Percentiles rank a stretch among this genome's conserved stretches.
Evolutionary conservation across 92 coral and sea anemone species (phyloP).

Genomic region (Siderastrea siderea): DNA sequence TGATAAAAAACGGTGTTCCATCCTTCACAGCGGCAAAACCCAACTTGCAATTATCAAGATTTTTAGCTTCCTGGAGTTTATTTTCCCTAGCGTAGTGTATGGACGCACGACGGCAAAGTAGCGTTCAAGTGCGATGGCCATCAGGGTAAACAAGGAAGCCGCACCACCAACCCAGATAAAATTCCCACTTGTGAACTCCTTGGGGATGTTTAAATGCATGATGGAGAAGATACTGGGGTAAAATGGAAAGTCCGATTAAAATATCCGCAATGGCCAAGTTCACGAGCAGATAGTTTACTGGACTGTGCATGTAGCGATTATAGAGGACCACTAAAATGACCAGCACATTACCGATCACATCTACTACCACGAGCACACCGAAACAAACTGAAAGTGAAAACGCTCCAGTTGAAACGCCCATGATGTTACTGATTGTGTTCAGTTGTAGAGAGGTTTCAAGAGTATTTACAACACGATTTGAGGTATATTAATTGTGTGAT

Average conservation of each 20-base stretch:
- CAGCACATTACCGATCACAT: slow-evolving; percentile 42
- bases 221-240: slow-evolving; percentile 38
- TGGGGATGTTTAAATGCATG: slow-evolving; percentile 33
- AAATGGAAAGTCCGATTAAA: slow-evolving; percentile 2
- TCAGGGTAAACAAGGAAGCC: slow-evolving; percentile 27
- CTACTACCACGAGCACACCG: slow-evolving; percentile 24
- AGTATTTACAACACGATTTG: too few species aligned
- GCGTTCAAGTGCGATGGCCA: slow-evolving; percentile 50
- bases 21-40: slow-evolving; percentile 27
- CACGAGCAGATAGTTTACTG: slow-evolving; percentile 50
- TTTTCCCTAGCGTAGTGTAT: slow-evolving; percentile 10
- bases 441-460: not conserved
- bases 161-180: slow-evolving; percentile 43
- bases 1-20: slow-evolving; percentile 6
- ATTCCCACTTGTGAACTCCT: slow-evolving; percentile 52
- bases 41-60: slow-evolving; percentile 16
- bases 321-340: slow-evolving; percentile 32
- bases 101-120: slow-evolving; percentile 43
- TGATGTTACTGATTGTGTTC: not conserved
- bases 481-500: too few species aligned
- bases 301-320: slow-evolving; percentile 40
- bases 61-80: slow-evolving; percentile 23
- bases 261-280: slow-evolving; percentile 62
- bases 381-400: slow-evolving; percentile 5
- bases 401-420: not conserved